Percentiles rank a stretch among this genome's conserved stretches.
phyloP scores from a whole-genome alignment of 2,797 vertebrate genomes.

The Glossophaga mutica region DNA sequence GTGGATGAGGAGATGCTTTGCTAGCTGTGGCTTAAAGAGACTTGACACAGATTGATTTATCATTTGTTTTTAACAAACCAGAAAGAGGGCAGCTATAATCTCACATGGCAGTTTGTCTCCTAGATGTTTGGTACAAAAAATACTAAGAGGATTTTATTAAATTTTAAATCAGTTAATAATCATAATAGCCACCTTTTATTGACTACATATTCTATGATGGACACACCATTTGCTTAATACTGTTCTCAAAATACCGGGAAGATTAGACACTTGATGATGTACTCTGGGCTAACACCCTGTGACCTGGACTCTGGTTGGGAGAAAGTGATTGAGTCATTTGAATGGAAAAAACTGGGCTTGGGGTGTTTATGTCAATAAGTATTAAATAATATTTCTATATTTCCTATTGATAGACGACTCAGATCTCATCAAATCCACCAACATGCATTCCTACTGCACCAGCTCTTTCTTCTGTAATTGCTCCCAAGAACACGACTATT shows the following conservation, averaged over 20 bases:
- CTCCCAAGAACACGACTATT: slow-evolving; percentile 63
- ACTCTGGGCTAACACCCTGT: background rate
- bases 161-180: background rate
- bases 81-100: background rate
- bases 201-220: background rate
- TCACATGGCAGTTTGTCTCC: background rate
- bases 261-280: background rate
- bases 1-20: background rate
- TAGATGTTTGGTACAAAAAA: background rate
- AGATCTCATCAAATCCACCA: slow-evolving; percentile 24
- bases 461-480: slow-evolving; percentile 62
- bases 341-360: background rate
- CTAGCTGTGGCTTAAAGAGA: background rate
- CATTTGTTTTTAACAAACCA: background rate
- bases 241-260: background rate
- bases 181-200: background rate
- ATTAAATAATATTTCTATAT: slow-evolving; percentile 14
- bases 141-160: background rate
- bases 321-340: background rate
- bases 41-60: background rate
- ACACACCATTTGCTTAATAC: background rate
- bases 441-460: slow-evolving; percentile 59
- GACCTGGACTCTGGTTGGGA: background rate
- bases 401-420: slow-evolving; percentile 56
- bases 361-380: background rate